Evolutionary conservation across 2,113 vertebrate species (phyloP).

Genomic region (Toxotes jaculatrix): DNA sequence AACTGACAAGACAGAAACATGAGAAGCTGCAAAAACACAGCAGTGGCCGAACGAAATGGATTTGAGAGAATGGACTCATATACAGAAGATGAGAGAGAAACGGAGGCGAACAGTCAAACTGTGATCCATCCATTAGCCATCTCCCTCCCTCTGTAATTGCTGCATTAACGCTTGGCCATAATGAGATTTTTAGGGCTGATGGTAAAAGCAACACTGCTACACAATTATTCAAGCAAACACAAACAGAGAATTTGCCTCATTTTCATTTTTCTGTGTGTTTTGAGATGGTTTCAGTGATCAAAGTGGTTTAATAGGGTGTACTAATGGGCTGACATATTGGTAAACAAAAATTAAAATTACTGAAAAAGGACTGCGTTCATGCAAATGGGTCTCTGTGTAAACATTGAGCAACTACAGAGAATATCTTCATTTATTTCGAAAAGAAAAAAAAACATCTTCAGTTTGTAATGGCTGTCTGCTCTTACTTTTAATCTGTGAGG

Average conservation of each 20-base stretch:
- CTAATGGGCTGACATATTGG: slow-evolving; percentile 10
- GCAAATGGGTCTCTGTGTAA: no score
- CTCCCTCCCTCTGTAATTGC: slow-evolving; percentile 36
- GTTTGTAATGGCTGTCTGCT: background rate
- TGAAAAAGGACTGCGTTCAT: no score
- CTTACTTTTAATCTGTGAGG: slow-evolving; percentile 1
- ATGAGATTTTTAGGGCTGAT: slow-evolving; percentile 33
- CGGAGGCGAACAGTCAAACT: background rate
- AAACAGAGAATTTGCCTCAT: slow-evolving; percentile 2
- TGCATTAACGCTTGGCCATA: slow-evolving; percentile 32
- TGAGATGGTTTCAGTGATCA: background rate
- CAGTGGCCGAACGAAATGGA: background rate
- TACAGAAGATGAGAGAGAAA: slow-evolving; percentile 27
- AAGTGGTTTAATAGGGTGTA: background rate
- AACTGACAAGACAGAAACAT: background rate
- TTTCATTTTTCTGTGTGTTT: background rate
- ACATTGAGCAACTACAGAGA: no score
- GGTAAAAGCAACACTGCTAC: slow-evolving; percentile 24
- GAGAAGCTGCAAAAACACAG: background rate
- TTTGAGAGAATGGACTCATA: background rate
- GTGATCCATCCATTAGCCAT: slow-evolving; percentile 33
- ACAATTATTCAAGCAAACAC: slow-evolving; percentile 13
- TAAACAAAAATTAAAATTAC: no score
- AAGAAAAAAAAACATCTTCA: no score
- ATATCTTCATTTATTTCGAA: no score